These are phyloP conservation scores for Oppia nitens DNA, from an alignment of 1,140 invertebrate species.

Conservation along the genomic window DNA sequence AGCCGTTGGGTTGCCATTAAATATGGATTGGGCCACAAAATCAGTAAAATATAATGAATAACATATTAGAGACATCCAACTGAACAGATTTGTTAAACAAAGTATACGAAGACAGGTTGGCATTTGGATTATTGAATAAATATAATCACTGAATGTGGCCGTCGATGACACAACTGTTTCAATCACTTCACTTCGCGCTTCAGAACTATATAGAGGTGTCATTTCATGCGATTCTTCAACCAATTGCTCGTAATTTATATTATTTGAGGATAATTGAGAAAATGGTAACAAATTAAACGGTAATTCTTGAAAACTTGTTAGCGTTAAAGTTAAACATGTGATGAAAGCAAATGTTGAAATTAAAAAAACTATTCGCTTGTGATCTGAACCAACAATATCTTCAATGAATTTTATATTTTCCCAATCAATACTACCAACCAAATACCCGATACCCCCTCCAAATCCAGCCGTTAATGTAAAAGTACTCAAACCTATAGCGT, in stretches of 20 bases:
- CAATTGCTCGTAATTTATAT: not conserved
- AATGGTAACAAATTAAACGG: slow-evolving; percentile 35
- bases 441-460: slow-evolving; percentile 82
- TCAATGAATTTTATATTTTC: slow-evolving; percentile 59
- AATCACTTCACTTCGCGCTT: not conserved
- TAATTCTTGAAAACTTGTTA: slow-evolving; percentile 74
- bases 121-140: slow-evolving; percentile 75
- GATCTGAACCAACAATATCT: slow-evolving; percentile 49
- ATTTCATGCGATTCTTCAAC: not conserved
- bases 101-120: slow-evolving; percentile 65
- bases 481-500: slow-evolving; percentile 74
- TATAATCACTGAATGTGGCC: slow-evolving; percentile 44
- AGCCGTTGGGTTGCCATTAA: slow-evolving; percentile 54
- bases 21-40: slow-evolving; percentile 91
- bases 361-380: slow-evolving; percentile 74
- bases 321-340: slow-evolving; percentile 53
- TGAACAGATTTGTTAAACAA: slow-evolving; percentile 85
- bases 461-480: slow-evolving; percentile 92
- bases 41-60: slow-evolving; percentile 94
- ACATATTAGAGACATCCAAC: slow-evolving; percentile 93
- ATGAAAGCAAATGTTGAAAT: slow-evolving; percentile 72
- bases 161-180: slow-evolving; percentile 2
- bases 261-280: not conserved
- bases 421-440: slow-evolving; percentile 83
- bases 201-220: not conserved